Evolutionary conservation across 2,888 invertebrate genomes (phyloP).

Genomic region (Tenodera sinensis): DNA sequence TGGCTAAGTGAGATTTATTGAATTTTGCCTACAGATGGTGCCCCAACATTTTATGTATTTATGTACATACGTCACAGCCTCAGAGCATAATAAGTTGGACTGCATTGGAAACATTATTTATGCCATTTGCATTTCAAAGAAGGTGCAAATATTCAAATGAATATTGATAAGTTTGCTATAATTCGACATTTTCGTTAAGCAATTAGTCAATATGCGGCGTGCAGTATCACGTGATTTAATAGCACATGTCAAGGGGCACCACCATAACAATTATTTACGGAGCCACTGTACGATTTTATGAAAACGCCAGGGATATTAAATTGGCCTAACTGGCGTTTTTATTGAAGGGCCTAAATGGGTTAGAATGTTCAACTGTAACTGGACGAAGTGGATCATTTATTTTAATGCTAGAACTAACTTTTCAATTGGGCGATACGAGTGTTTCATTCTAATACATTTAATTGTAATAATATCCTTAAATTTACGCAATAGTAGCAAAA

Average conservation of each 20-base stretch:
- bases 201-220: not conserved
- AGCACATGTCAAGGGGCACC: not conserved
- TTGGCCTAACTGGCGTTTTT: not conserved
- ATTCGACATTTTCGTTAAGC: not conserved
- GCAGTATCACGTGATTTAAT: not conserved
- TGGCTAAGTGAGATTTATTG: not conserved
- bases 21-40: not conserved
- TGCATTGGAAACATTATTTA: not conserved
- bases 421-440: no score
- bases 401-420: no score
- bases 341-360: not conserved
- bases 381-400: not conserved
- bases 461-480: no score
- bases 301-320: not conserved
- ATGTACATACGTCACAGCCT: no score
- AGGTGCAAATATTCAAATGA: not conserved
- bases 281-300: not conserved
- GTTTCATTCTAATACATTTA: no score
- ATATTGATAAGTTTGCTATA: not conserved
- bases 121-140: not conserved
- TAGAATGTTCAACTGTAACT: not conserved
- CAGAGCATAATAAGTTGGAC: not conserved
- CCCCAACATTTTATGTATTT: not conserved
- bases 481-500: no score
- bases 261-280: not conserved